A percentile compares a stretch with the other conserved stretches of the same genome.
These are phyloP conservation scores for Falco novaeseelandiae DNA, from an alignment of 2,797 vertebrate genomes.

Conservation along the genomic window DNA sequence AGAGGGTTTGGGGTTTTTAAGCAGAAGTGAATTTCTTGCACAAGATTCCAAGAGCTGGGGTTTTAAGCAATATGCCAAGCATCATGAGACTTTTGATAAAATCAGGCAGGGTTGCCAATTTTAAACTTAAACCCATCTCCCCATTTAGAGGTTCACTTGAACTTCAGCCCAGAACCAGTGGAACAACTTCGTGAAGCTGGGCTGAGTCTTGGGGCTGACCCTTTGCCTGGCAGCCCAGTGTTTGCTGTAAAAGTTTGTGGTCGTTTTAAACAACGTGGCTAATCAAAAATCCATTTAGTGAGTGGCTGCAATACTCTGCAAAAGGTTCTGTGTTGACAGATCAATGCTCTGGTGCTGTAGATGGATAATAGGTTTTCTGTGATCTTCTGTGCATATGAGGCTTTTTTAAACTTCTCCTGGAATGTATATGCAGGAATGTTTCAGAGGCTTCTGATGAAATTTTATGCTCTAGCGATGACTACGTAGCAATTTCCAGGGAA, in stretches of 20 bases:
- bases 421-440: not conserved
- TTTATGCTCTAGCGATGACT: constrained; percentile 35
- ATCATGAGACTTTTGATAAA: constrained; percentile 13
- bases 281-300: constrained; percentile 16
- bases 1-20: not conserved
- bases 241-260: not conserved
- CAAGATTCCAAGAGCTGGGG: not conserved
- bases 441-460: constrained; percentile 37
- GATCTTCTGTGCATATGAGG: not conserved
- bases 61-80: not conserved
- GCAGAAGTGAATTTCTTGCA: not conserved
- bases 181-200: constrained; percentile 12
- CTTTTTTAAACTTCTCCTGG: not conserved
- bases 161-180: constrained; percentile 40
- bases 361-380: not conserved
- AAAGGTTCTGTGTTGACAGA: not conserved
- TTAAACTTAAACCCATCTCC: constrained; percentile 42
- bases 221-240: constrained; percentile 13
- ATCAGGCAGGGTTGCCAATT: constrained; percentile 2
- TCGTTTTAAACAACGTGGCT: not conserved
- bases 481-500: constrained; percentile 57
- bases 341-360: not conserved
- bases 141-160: constrained; percentile 28
- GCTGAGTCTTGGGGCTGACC: constrained; percentile 22
- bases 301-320: not conserved